Evolutionary conservation across 2,888 invertebrate genomes (phyloP).

Genomic region (Thumatha senex): DNA sequence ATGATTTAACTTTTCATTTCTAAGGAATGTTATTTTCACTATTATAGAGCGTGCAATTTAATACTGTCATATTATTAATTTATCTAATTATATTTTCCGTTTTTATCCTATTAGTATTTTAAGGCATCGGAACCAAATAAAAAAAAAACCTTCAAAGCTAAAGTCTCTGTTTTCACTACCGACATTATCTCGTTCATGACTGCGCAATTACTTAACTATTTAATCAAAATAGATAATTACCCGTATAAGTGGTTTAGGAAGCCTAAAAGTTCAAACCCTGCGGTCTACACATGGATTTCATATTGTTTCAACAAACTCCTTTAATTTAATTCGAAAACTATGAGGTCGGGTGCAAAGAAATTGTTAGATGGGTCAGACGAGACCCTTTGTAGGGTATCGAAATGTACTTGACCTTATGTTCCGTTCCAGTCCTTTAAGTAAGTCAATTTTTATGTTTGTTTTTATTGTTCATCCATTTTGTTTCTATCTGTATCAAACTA

Average conservation of each 20-base stretch:
- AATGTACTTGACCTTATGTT: slow-evolving; percentile 22
- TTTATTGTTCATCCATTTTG: no score
- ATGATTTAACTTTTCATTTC: no score
- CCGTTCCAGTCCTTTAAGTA: slow-evolving; percentile 27
- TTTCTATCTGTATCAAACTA: no score
- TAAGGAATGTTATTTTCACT: no score
- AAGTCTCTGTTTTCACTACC: no score
- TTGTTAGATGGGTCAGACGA: slow-evolving; percentile 53
- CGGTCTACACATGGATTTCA: slow-evolving; percentile 37
- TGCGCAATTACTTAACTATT: slow-evolving; percentile 11
- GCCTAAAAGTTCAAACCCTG: slow-evolving; percentile 35
- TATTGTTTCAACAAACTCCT: slow-evolving; percentile 44
- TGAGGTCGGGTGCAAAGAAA: slow-evolving; percentile 67
- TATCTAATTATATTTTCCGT: no score
- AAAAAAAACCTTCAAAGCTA: no score
- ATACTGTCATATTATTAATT: no score
- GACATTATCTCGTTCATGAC: not conserved
- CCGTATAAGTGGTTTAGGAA: slow-evolving; percentile 15
- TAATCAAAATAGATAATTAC: slow-evolving; percentile 16
- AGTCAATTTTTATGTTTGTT: slow-evolving; percentile 22
- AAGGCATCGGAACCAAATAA: no score
- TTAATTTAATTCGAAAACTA: slow-evolving; percentile 73
- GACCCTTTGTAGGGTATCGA: slow-evolving; percentile 31
- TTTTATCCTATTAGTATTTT: no score
- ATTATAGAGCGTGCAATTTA: no score